phyloP scores from a whole-genome alignment of 2,888 invertebrate species.

The Siphonodentalium dalli region DNA sequence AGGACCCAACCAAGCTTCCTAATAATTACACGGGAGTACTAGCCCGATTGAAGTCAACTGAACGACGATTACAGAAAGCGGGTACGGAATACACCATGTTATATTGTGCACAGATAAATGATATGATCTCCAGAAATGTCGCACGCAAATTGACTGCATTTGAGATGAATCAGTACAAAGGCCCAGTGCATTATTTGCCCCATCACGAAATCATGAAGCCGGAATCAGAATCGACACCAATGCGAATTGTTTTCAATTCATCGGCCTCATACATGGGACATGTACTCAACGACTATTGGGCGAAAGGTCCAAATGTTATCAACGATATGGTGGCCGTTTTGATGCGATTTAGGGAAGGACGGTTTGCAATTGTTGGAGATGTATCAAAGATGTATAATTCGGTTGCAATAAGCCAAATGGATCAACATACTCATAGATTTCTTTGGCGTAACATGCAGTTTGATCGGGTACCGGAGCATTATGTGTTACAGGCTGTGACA shows the following conservation, averaged over 20 bases:
- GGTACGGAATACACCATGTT: not conserved
- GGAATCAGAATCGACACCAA: conserved; percentile 1
- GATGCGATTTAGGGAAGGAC: not conserved
- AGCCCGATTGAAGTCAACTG: conserved; percentile 2
- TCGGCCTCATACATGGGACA: conserved; percentile 14
- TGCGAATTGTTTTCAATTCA: conserved; percentile 10
- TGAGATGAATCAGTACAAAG: not conserved
- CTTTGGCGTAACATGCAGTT: conserved; percentile 8
- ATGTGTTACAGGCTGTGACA: conserved; percentile 2
- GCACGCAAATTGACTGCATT: not conserved
- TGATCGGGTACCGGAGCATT: conserved; percentile 5
- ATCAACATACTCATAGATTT: conserved; percentile 12
- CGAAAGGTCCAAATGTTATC: not conserved
- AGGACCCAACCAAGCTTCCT: not conserved
- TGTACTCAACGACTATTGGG: conserved; percentile 8
- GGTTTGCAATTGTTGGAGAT: not conserved
- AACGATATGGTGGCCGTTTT: not conserved
- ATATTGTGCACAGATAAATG: not conserved
- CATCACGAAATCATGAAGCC: conserved; percentile 12
- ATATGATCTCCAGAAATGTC: not conserved
- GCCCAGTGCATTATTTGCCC: conserved; percentile 4
- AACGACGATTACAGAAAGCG: not conserved
- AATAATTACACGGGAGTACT: not conserved
- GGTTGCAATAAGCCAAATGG: not conserved
- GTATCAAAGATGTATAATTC: conserved; percentile 16